Evolutionary conservation across 2,888 invertebrate species (phyloP), one percentile per base, ranked within the genome.

Genomic region (Cabera pusaria): DNA sequence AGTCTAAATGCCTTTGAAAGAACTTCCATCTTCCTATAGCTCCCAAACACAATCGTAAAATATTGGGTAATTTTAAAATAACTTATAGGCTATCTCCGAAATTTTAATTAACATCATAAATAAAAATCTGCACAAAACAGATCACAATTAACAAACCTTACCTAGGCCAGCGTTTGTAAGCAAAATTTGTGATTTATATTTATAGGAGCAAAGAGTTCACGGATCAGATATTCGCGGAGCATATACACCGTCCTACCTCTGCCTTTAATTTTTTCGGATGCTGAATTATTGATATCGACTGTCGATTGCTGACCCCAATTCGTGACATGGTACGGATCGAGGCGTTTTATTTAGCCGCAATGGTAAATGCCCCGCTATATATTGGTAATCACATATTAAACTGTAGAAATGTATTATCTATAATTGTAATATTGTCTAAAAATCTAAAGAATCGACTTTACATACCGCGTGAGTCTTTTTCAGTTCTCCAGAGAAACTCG

Each of bases 151-250:
- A 69, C 69, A 67, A 67, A 64, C 57, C 63, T 69, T 66, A 71
- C 68, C 56, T 54, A 51, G 57, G 41, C 57, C 50, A 55, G 34
- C 57, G 56, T 49, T 55, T 55, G 59, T 36, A 29, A 37, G 40
- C 51, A 62, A 66, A 55, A 73, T 72, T 69, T 71, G 67, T 77
- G 72, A 79, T 77, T 75, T 75, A 75, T 76, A 60, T 57, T 6
- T 25, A 19, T 7, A 6, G 11, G 5, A 6, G 20, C 14, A 10
- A 51, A 57, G 61, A 66, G 66, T 59, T 65, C 56, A 52, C 47
- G 52, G 56, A 47, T 47, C 43, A 24, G 39, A 40, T 40, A 25
- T 51, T 45, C 48, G 34, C 19, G 23, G 27, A 6, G 31, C 31
- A 34, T 38, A 38, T 39, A 33, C 18, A n/a, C 34, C 40, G 44